Base-by-base conservation (phyloP, 2,113 vertebrate species). In the Crotalus horridus region DNA sequence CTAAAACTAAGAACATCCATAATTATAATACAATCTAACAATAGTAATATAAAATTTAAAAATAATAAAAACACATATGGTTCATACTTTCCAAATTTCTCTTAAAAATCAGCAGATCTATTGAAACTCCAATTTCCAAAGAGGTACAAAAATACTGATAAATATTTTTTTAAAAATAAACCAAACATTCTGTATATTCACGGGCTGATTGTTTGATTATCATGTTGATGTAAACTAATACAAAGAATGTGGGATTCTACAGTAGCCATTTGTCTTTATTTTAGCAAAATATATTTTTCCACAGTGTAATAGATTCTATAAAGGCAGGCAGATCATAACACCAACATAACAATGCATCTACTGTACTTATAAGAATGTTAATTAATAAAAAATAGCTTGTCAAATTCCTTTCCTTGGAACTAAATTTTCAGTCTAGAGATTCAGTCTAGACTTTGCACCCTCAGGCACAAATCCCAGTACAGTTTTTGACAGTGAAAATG, bases 341-440 rank as follows among this genome's bases (percentile, higher is more conserved):
- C 23, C 59, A 64, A 11, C 26, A 29, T 29, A 64, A 64, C 26
- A 64, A 64, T 64, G 26, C 59, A 11, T 64, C 12, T 64, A 39
- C 39, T 64, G 8, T n/a, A 33, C 64, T 88, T 87, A 53, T n/a
- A 69, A 88, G 46, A 69, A 87, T 15, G 39, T 54, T 29, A 88
- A 24, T n/a, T 92, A 88, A 88, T 88, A 88, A 88, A 88, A 33
- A 59, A n/a, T 88, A 61, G 46, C 86, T 88, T 88, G 58, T 92
- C 91, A 92, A 53, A 88, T 92, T 33, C 48, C n/a, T 87, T 29
- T 88, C 48, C 48, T 48, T 51, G 46, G 6, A 61, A 26, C 29
- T 64, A 51, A 53, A 61, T 39, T 61, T 61, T 51, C 56, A 59
- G 21, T 88, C 64, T 43, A 69, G 48, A 88, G 58, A 61, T 61